Base-by-base conservation (phyloP, 2,888 invertebrate species). In the Synanthedon formicaeformis region DNA sequence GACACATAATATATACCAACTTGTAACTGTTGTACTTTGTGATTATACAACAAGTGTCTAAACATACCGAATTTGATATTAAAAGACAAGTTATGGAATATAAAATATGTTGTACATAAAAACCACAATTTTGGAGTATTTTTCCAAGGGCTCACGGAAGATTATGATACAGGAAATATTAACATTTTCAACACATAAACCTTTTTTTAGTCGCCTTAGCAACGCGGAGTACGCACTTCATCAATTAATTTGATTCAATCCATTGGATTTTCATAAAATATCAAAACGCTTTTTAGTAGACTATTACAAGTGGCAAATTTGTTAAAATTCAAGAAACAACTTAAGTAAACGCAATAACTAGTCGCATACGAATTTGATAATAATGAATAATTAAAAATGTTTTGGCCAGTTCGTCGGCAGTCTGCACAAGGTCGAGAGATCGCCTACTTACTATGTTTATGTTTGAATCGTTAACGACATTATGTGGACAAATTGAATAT, bases 381-480 rank as follows among this genome's bases (percentile, higher is more conserved):
- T 73, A 68, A 73, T 71, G 72, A 72, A 78, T 76, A 75, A 73
- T 76, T 71, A 72, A 71, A 72, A 69, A 56, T 61, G 64, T 65
- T 74, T 73, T 65, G 68, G 66, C 63, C 58, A 61, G 62, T 60
- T 58, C 58, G 56, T 57, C 58, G 56, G 52, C 45, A 55, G n/a
- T 52, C 45, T 50, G 52, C 51, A 59, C 74, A 78, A 78, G 78
- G 78, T 65, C 71, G 56, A 34, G 12, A 51, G 41, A 54, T 57
- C 55, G 55, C 59, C 58, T 60, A 67, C 58, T 58, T 34, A 62
- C 56, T 55, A 18, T 27, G 27, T 13, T 16, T 14, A 48, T 11
- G 12, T 13, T 3, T 13, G 34, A 11, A 34, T 14, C 49, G 12
- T 16, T 50, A 27, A 50, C 34, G 34, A 4, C 6, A 50, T 34